Conservation (phyloP, 2,797 vertebrate species). For the Hybognathus amarus region DNA sequence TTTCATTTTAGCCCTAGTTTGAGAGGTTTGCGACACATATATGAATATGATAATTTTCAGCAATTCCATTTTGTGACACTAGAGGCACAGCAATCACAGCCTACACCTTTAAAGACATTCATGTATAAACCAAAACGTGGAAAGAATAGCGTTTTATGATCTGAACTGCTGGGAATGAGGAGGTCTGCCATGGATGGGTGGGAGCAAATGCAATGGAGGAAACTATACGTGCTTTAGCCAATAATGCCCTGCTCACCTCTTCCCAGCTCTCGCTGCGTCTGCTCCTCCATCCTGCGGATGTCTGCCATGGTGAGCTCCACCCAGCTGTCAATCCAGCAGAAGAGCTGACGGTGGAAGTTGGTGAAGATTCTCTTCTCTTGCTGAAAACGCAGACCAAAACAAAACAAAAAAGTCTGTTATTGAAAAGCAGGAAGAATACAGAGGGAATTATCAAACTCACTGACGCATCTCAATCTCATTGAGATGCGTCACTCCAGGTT, state of each 20-base stretch:
- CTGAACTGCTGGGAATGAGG: slow-evolving; percentile 5
- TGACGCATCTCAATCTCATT: background rate
- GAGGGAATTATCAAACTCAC: background rate
- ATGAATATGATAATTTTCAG: background rate
- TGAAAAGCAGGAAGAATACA: background rate
- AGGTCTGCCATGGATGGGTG: background rate
- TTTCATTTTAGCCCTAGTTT: background rate
- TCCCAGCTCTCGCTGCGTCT: slow-evolving; percentile 96
- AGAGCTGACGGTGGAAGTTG: slow-evolving; percentile 97
- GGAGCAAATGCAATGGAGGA: slow-evolving; percentile 11
- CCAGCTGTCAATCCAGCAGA: slow-evolving; percentile 98
- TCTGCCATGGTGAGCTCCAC: slow-evolving; percentile 96
- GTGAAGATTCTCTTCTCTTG: slow-evolving; percentile 99
- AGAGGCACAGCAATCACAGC: background rate
- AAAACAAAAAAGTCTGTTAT: background rate
- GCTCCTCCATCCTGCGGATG: slow-evolving; percentile 95
- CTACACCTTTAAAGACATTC: background rate
- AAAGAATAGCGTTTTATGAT: background rate
- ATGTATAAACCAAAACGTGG: background rate
- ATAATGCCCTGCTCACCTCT: slow-evolving; percentile 78
- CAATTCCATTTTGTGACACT: background rate
- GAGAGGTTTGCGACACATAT: background rate
- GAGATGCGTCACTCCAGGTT: background rate
- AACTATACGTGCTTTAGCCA: background rate
- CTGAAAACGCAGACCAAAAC: slow-evolving; percentile 67